Evolutionary conservation across 1,140 invertebrate genomes (phyloP), one percentile per base, ranked within the genome.

Genomic region (Drosophila arizonae): DNA sequence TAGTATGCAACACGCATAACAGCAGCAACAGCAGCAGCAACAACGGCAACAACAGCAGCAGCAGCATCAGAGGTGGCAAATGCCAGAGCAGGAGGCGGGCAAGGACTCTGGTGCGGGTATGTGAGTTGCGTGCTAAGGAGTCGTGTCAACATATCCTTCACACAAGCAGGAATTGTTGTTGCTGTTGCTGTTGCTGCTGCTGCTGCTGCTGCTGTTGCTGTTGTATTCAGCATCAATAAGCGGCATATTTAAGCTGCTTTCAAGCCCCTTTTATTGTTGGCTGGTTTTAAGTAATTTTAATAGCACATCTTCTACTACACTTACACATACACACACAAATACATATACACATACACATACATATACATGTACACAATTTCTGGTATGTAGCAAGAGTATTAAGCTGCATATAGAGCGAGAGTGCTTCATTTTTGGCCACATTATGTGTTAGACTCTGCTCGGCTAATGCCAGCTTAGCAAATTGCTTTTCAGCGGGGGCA

Each of bases 1-100:
- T 82, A 82, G 79, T 82, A 82, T 82, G 79, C 79, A 82, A 82
- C 79, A 82, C 79, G 76, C 79, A 84, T 84, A 79, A 54, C 62
- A 76, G 63, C 76, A 69, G 13, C 46, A 28, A 24, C 24, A 66
- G 39, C 28, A 52, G 13, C 26, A 57, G 10, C 48, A 51, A 10
- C 55, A 46, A 57, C 50, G 36, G 56, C 54, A 76, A 33, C 39
- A 64, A 36, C 50, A 43, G 62, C 54, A 76, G 41, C 41, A 64
- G 39, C 55, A 57, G 8, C 56, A 58, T 58, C 56, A 46, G 43
- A 45, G 15, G 24, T 15, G 45, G 39, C 33, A 58, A 66, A 78
- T 63, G 63, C 51, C 48, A 76, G 36, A 15, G n/a, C 43, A 45
- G 54, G n/a, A 17, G 6, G 41, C 3, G 17, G 52, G 2, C 13